Evolutionary conservation across 2,113 vertebrate genomes (phyloP).

Genomic region (Typhlomys cinereus): DNA sequence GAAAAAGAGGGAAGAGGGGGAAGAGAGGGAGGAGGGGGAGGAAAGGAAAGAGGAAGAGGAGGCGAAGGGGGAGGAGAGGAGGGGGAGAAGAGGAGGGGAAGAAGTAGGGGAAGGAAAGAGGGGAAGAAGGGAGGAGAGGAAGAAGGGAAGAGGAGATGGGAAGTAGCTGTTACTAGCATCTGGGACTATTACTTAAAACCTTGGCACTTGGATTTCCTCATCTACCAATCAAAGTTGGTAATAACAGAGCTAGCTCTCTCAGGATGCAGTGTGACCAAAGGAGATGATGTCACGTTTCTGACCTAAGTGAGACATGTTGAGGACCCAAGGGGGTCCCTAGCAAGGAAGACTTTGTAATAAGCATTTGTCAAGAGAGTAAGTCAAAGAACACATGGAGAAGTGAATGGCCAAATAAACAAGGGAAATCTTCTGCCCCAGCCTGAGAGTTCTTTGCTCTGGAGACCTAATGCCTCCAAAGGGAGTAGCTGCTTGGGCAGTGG

Average conservation of each 20-base stretch:
- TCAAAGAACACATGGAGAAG: background rate
- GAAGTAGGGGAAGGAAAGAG: no score
- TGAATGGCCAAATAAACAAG: background rate
- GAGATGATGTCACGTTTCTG: accelerated
- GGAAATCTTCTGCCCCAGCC: background rate
- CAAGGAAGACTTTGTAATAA: background rate
- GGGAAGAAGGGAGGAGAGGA: no score
- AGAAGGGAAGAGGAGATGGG: no score
- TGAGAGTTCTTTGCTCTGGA: background rate
- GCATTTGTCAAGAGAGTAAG: background rate
- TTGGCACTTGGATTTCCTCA: background rate
- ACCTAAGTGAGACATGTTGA: background rate
- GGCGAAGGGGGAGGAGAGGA: no score
- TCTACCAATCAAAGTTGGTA: background rate
- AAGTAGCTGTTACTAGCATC: no score
- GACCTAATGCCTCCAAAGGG: background rate
- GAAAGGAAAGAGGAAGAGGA: no score
- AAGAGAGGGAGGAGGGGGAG: no score
- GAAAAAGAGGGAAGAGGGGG: no score
- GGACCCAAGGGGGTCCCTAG: no score
- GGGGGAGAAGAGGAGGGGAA: no score
- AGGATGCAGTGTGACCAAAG: background rate
- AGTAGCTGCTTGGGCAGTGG: background rate
- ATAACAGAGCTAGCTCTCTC: no score
- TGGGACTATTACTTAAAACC: background rate